Evolutionary conservation across 2,888 invertebrate genomes (phyloP).

Genomic region (Amorpha juglandis): DNA sequence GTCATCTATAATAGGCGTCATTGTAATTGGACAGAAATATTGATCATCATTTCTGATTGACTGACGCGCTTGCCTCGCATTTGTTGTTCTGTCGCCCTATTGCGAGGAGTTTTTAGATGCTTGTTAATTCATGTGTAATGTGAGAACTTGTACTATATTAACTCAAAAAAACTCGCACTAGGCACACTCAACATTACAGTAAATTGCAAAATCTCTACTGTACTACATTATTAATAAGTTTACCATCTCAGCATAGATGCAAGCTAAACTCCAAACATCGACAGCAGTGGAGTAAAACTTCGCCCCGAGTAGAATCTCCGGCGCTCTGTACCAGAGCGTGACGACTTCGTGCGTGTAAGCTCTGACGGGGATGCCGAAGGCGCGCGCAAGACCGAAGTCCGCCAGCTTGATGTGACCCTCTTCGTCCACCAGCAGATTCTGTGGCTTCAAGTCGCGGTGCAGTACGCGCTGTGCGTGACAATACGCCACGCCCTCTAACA

Average conservation of each 20-base stretch:
- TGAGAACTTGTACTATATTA: too few relatives aligned
- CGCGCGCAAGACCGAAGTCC: conserved; percentile 97
- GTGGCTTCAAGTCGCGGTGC: conserved; percentile 97
- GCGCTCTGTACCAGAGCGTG: conserved; percentile 98
- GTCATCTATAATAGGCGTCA: too few relatives aligned
- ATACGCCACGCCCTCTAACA: conserved; percentile 93
- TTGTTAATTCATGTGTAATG: too few relatives aligned
- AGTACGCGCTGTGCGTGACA: conserved; percentile 95
- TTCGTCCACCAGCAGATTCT: conserved; percentile 95
- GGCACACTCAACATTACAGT: too few relatives aligned
- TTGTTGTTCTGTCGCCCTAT: too few relatives aligned
- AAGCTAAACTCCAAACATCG: conserved; percentile 98
- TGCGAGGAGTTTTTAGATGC: too few relatives aligned
- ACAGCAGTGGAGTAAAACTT: conserved; percentile 96
- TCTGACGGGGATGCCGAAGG: conserved; percentile 95
- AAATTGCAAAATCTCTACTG: too few relatives aligned
- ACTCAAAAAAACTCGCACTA: neutral
- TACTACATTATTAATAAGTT: conserved; percentile 17
- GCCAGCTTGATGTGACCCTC: conserved; percentile 95
- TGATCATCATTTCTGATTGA: too few relatives aligned
- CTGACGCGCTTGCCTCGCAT: too few relatives aligned
- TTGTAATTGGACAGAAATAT: too few relatives aligned
- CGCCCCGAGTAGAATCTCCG: conserved; percentile 96
- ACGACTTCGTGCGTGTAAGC: conserved; percentile 98
- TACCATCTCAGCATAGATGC: conserved; percentile 98